Base-by-base conservation (phyloP, 2,113 vertebrate species). In the Nansenia antarctica region DNA sequence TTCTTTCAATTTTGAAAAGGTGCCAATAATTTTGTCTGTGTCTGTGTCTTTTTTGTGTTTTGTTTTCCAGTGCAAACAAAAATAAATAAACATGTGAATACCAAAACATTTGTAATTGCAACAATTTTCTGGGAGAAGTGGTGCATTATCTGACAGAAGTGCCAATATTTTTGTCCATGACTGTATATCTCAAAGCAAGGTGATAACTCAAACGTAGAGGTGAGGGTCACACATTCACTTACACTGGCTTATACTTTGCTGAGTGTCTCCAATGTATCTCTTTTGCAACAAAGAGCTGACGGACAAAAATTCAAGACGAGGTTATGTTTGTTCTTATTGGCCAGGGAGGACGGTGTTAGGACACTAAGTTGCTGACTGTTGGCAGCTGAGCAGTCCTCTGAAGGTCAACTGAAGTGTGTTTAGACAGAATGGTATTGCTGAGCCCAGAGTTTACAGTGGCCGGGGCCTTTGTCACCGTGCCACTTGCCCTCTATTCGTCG, bases 261-360 rank as follows among this genome's bases (percentile, higher is more conserved):
- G 87, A 88, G 85, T 81, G 69, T 66, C 72, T 73, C 76, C 82
- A 73, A 72, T 85, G 79, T 84, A 78, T 77, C 70, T 49, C 70
- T 32, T 30, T 32, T 62, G 78, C 45, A 67, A 70, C 65, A 72
- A 80, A 86, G 39, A 66, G 89, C 90, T 92, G 90, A 92, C 90
- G 31, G 77, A 77, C 79, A 87, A 72, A 89, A 88, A 83, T 82
- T 78, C 55, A 26, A 63, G 78, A 81, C 72, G 63, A 80, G 18
- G 85, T 83, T 84, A 82, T 80, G 84, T 77, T 73, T 84, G 74
- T 71, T 73, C 47, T 67, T 39, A n/a, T n/a, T n/a, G n/a, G n/a
- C n/a, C n/a, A n/a, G n/a, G n/a, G n/a, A n/a, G n/a, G n/a, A n/a
- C n/a, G n/a, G n/a, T n/a, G n/a, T n/a, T 73, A 71, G 22, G 54